Evolutionary conservation across 2,888 invertebrate genomes (phyloP), one percentile per base, ranked within the genome.

Genomic region (Nebria brevicollis): DNA sequence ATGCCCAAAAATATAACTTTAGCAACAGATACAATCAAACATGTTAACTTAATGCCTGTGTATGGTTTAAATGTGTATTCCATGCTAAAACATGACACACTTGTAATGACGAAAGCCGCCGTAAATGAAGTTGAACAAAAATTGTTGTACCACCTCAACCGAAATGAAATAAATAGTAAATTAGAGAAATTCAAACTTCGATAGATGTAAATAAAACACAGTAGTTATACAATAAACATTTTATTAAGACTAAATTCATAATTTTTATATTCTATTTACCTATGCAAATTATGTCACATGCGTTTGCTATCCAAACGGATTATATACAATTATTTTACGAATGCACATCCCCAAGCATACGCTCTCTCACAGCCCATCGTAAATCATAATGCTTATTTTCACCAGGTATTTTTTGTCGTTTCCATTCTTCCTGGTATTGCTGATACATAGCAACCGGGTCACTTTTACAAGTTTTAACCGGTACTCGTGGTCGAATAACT

Each of bases 1-100:
- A 96, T 97, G 91, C 96, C 98, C 0, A 91, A 93, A 83, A 98
- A 98, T 87, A 95, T 99, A 83, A 93, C 96, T 72, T 89, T 93
- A 54, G 98, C 98, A 1, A 93, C 95, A 2, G 94, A 96, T 85
- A 84, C 87, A 2, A 90, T 98, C n/a, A 92, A 92, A 65, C 95
- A 96, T 87, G 93, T 97, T 65, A 99, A 97, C 89, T 90, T 98
- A 34, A 97, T 99, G 97, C 99, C 99, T 10, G 94, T 94, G 0
- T 99, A 98, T 90, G 97, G 97, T 86, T 91, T 99, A 15, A 99
- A 99, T 91, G 97, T 98, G 0, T 95, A 95, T 90, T 98, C 98
- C 64, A 98, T 99, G 96, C 88, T 99, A 83, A 99, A 99, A 90
- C 96, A 99, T 89, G 95, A 97, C 83, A 98, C 98, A 0, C 89